Evolutionary conservation across 64 coral and sea anemone species (phyloP).

Genomic region (Astreopora myriophthalma): DNA sequence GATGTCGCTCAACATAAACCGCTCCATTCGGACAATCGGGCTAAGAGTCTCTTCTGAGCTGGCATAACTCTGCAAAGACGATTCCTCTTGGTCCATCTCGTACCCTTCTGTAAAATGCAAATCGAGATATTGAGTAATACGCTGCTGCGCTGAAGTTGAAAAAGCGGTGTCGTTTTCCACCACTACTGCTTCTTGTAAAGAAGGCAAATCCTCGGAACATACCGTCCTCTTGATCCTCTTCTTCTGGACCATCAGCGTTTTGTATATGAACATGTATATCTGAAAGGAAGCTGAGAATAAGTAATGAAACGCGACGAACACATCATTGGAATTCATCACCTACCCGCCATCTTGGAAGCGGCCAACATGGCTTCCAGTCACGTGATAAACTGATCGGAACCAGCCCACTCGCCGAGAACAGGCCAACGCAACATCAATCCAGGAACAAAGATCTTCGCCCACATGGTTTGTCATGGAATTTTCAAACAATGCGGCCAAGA

Average conservation of each 20-base stretch:
- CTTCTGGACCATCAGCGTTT: slow-evolving; percentile 80
- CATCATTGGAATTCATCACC: slow-evolving; percentile 79
- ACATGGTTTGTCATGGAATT: too few relatives aligned
- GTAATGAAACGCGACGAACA: slow-evolving; percentile 46
- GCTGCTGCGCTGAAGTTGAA: not conserved
- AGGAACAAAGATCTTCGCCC: too few relatives aligned
- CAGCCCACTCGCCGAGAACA: not conserved
- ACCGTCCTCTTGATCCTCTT: slow-evolving; percentile 99
- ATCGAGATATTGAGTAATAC: slow-evolving; percentile 61
- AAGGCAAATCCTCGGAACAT: not conserved
- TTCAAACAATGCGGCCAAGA: too few relatives aligned
- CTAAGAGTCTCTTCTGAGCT: slow-evolving; percentile 87
- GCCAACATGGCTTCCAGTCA: slow-evolving; percentile 80
- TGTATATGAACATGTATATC: slow-evolving; percentile 98
- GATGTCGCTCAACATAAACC: slow-evolving; percentile 95
- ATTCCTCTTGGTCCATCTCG: slow-evolving; percentile 85
- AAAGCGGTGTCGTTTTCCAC: not conserved
- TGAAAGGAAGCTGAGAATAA: slow-evolving; percentile 66
- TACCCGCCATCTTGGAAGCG: slow-evolving; percentile 99
- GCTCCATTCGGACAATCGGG: slow-evolving; percentile 92
- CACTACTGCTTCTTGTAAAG: not conserved
- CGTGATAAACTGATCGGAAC: slow-evolving; percentile 53
- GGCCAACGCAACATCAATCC: too few relatives aligned
- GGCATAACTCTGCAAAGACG: slow-evolving; percentile 83
- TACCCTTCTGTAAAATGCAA: slow-evolving; percentile 73